These are phyloP conservation scores for Phasia obesa DNA, from an alignment of 2,888 invertebrate species.

Conservation along the genomic window DNA sequence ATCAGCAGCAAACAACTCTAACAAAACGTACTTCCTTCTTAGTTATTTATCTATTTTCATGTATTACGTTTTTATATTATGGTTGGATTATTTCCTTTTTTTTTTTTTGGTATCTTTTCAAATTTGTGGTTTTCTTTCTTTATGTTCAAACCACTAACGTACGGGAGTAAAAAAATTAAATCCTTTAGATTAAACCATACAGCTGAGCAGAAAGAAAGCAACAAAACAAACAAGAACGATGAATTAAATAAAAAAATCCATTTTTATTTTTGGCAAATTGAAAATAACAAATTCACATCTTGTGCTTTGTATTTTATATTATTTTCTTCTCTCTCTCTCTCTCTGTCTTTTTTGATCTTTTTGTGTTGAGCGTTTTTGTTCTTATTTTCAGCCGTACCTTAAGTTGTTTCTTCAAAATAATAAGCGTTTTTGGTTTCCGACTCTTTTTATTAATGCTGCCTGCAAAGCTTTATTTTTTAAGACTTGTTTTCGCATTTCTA, in stretches of 20 bases:
- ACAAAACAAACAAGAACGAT: conserved; percentile 10
- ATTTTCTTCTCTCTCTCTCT: neutral
- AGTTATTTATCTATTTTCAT: conserved; percentile 70
- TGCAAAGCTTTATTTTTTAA: conserved; percentile 29
- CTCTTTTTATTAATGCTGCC: conserved; percentile 42
- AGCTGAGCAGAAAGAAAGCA: conserved; percentile 56
- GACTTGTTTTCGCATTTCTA: neutral
- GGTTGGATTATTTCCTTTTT: conserved; percentile 32
- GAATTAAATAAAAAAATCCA: conserved; percentile 56
- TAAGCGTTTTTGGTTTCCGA: conserved; percentile 71
- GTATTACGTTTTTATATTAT: conserved; percentile 63
- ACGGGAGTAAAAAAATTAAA: conserved; percentile 37
- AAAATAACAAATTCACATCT: conserved; percentile 71
- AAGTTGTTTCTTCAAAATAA: conserved; percentile 69
- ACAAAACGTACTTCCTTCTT: conserved; percentile 49
- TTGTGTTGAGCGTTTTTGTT: neutral
- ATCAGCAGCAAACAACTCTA: conserved; percentile 19
- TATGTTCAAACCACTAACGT: conserved; percentile 27
- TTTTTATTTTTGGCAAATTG: conserved; percentile 71
- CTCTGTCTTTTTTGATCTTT: neutral
- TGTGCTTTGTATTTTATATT: conserved; percentile 46
- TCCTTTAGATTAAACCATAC: conserved; percentile 68
- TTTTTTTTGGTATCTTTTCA: conserved; percentile 23
- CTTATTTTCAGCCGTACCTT: conserved; percentile 37
- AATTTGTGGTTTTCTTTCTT: conserved; percentile 54